phyloP scores from a whole-genome alignment of 2,797 vertebrate genomes.

The Eremophila alpestris region DNA sequence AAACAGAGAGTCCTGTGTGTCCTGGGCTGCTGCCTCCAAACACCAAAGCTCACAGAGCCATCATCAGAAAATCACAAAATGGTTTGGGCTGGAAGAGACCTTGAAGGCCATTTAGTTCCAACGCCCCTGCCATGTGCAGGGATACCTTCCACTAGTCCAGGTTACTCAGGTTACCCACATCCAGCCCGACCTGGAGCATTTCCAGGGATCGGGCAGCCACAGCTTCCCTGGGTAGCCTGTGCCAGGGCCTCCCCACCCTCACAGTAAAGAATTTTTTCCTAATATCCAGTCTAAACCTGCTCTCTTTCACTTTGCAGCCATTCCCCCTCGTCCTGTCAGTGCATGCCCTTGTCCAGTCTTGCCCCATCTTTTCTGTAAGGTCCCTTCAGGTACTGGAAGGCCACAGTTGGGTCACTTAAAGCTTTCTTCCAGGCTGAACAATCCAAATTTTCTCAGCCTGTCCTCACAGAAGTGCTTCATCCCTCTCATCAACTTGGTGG shows the following conservation, averaged over 20 bases:
- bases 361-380: background rate
- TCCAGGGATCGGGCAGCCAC: background rate
- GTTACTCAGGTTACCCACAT: background rate
- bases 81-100: background rate
- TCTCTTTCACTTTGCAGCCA: background rate
- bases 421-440: background rate
- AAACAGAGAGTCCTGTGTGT: background rate
- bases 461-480: background rate
- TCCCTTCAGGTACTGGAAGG: background rate
- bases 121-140: fast-evolving
- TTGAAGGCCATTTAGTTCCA: background rate
- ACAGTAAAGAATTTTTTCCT: background rate
- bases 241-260: background rate
- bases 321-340: background rate
- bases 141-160: background rate
- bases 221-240: background rate
- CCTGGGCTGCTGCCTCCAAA: background rate
- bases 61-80: background rate
- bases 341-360: background rate
- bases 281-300: background rate
- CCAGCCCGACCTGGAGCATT: background rate
- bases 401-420: background rate
- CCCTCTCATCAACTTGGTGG: background rate
- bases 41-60: background rate
- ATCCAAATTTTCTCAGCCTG: background rate